Evolutionary conservation across 2,888 invertebrate species (phyloP), one percentile per base, ranked within the genome.

Genomic region (Caenorhabditis sp.): DNA sequence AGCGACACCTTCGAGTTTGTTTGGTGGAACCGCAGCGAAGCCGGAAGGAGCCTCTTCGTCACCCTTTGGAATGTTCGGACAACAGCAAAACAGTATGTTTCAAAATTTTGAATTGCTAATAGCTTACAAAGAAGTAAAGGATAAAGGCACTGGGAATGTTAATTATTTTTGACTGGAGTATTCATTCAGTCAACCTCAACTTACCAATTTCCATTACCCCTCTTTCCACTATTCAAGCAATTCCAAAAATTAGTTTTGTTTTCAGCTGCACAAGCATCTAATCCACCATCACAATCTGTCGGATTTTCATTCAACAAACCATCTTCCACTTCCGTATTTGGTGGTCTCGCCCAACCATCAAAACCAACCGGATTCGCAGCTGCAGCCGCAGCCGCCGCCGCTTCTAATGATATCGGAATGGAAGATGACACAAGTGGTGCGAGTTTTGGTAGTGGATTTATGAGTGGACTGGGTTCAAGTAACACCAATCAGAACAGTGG

Each of bases 381-480:
- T 0, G 59, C 66, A 1, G 26, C 54, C 3, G 63, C 57, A 0
- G 23, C 57, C n/a, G 64, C 57, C 20, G 64, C 67, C 1, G 58
- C 57, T 5, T 58, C 64, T n/a, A 67, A 63, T 3, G 73, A 68
- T 56, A 65, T 65, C 27, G 73, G 73, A 56, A 73, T 73, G 73
- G 73, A 73, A 27, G 73, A 73, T 27, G 73, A 73, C 43, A 68
- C 73, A 4, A 62, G 26, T 26, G 26, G 3, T 21, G 23, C 10
- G 1, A 58, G 61, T 49, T 58, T 36, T 23, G 49, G 59, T 59
- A 38, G 67, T 27, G 73, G 68, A 50, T 68, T 73, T 31, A 73
- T 73, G 73, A 73, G 62, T 26, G 73, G 73, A 14, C 58, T 73
- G 2, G 73, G 73, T 4, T 49, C 25, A 14, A 21, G 8, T n/a